These are phyloP conservation scores for Ephestia elutella DNA, from an alignment of 1,140 invertebrate species.

Conservation along the genomic window DNA sequence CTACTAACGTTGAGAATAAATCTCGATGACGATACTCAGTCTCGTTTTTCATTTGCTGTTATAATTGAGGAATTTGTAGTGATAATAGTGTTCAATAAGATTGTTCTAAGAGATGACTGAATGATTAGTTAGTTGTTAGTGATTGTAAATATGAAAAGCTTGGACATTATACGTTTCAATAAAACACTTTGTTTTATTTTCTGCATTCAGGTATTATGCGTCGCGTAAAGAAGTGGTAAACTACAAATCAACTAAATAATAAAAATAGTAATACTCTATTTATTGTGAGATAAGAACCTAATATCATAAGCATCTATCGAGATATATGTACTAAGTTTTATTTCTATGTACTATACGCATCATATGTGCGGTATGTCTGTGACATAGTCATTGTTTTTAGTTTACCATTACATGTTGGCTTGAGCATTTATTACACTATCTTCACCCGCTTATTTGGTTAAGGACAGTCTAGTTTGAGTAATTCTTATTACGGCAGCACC, in stretches of 20 bases:
- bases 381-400: no score
- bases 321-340: no score
- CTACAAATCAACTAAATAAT: neutral
- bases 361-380: no score
- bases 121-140: slow-evolving; percentile 67
- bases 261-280: no score
- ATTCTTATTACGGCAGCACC: no score
- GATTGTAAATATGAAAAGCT: slow-evolving; percentile 71
- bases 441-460: no score
- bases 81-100: slow-evolving; percentile 70
- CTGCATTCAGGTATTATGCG: neutral
- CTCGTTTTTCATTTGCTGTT: slow-evolving; percentile 66
- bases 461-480: no score
- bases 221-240: neutral
- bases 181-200: slow-evolving; percentile 57
- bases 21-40: slow-evolving; percentile 71
- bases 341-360: no score
- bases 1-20: slow-evolving; percentile 55
- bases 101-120: slow-evolving; percentile 71
- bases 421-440: no score
- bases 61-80: slow-evolving; percentile 66
- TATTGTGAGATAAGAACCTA: no score
- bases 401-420: no score
- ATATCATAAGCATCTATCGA: no score
- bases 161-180: slow-evolving; percentile 72